phyloP scores from a whole-genome alignment of 2,113 vertebrate species.

The Brachyhypopomus gauderio region DNA sequence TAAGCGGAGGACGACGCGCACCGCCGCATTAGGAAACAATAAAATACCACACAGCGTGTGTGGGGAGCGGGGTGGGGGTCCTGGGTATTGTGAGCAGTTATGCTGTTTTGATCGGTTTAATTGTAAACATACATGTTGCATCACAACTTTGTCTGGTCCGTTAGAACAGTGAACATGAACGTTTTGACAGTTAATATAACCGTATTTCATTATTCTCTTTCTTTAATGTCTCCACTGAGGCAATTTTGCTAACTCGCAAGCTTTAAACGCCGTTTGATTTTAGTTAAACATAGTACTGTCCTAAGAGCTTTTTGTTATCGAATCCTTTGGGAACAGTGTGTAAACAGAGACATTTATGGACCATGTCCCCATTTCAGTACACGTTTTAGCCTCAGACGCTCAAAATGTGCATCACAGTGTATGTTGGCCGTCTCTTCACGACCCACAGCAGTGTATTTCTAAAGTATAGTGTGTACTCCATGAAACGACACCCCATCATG shows the following conservation, averaged over 20 bases:
- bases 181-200: background rate
- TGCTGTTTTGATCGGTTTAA: background rate
- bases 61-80: background rate
- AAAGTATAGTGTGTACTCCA: slow-evolving; percentile 1
- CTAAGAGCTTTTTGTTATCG: background rate
- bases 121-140: background rate
- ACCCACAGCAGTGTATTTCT: background rate
- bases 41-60: slow-evolving; percentile 35
- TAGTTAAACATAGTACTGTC: slow-evolving; percentile 3
- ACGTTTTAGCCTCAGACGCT: background rate
- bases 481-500: slow-evolving; percentile 13
- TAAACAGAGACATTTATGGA: slow-evolving; percentile 23
- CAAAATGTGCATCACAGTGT: slow-evolving; percentile 5
- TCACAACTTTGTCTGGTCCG: background rate
- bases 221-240: background rate
- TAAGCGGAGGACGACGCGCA: slow-evolving; percentile 65
- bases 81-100: background rate
- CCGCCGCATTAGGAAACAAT: slow-evolving; percentile 53
- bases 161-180: background rate
- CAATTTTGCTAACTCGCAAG: background rate
- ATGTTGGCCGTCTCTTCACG: background rate
- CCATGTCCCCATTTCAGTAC: background rate
- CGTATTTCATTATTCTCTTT: slow-evolving; percentile 10
- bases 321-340: slow-evolving; percentile 4
- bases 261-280: slow-evolving; percentile 2